Evolutionary conservation across 2,113 vertebrate species (phyloP).

Genomic region (Empidonax alnorum): DNA sequence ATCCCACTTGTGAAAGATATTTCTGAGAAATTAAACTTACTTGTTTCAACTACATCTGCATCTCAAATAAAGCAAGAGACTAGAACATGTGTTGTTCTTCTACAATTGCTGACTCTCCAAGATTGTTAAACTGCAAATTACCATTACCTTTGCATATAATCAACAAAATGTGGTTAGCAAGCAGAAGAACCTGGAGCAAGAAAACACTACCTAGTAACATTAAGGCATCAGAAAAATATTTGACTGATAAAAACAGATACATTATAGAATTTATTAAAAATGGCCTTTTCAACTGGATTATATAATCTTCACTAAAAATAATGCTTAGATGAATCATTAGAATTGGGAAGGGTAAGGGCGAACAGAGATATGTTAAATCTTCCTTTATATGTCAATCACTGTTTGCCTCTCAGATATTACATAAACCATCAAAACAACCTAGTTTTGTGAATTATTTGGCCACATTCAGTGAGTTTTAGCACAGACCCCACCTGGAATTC

Average conservation of each 20-base stretch:
- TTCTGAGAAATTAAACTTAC: not conserved
- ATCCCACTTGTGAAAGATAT: not conserved
- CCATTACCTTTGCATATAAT: not conserved
- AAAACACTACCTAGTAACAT: not conserved
- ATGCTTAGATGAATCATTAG: slow-evolving; percentile 21
- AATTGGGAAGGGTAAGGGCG: not conserved
- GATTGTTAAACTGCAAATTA: not conserved
- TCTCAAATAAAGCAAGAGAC: not conserved
- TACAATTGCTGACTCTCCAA: not conserved
- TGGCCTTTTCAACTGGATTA: not conserved
- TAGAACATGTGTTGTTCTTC: not conserved
- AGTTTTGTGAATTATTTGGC: not conserved
- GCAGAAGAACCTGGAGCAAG: not conserved
- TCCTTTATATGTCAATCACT: not conserved
- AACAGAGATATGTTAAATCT: not conserved
- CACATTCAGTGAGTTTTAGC: not conserved
- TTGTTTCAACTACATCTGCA: not conserved
- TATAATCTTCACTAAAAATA: slow-evolving; percentile 30
- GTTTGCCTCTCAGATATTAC: not conserved
- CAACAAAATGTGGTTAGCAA: not conserved
- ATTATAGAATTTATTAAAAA: not conserved
- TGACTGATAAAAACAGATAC: not conserved
- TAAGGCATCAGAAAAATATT: not conserved
- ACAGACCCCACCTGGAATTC: not conserved
- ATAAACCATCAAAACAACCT: not conserved